Percentiles rank a stretch among this genome's conserved stretches.
These are phyloP conservation scores for Bergia puertoricense DNA, from an alignment of 92 coral and sea anemone genomes.

Conservation along the genomic window DNA sequence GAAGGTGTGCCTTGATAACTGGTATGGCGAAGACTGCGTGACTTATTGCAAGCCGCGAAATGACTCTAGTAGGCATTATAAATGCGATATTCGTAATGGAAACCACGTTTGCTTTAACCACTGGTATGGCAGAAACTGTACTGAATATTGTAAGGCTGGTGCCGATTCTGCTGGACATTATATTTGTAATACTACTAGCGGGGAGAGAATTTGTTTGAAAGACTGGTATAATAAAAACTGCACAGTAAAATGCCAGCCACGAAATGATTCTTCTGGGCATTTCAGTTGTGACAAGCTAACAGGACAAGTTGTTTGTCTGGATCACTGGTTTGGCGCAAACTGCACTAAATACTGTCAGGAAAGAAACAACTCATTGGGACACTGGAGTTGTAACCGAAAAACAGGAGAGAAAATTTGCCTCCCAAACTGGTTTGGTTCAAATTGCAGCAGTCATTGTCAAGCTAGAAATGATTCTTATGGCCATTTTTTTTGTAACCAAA, in stretches of 20 bases:
- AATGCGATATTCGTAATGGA: slow-evolving; percentile 51
- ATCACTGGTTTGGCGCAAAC: slow-evolving; percentile 57
- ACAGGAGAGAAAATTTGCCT: slow-evolving; percentile 51
- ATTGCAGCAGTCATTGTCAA: slow-evolving; percentile 44
- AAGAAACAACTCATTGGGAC: slow-evolving; percentile 37
- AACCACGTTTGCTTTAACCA: slow-evolving; percentile 32
- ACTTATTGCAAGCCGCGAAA: slow-evolving; percentile 59
- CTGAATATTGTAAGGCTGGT: slow-evolving; percentile 32
- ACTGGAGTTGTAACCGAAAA: slow-evolving; percentile 39
- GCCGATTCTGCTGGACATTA: slow-evolving; percentile 42
- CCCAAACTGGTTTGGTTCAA: slow-evolving; percentile 49
- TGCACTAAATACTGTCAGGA: slow-evolving; percentile 47
- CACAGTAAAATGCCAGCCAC: slow-evolving; percentile 45
- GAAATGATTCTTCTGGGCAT: slow-evolving; percentile 47
- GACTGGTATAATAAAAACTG: slow-evolving; percentile 50
- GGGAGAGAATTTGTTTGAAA: slow-evolving; percentile 45
- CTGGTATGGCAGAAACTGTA: slow-evolving; percentile 48
- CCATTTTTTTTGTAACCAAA: slow-evolving; percentile 27
- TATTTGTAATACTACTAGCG: slow-evolving; percentile 38
- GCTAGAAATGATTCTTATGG: slow-evolving; percentile 26
- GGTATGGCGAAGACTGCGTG: slow-evolving; percentile 71
- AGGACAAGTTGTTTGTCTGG: slow-evolving; percentile 47
- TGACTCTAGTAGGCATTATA: slow-evolving; percentile 55
- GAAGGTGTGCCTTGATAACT: slow-evolving; percentile 65
- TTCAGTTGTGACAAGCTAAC: slow-evolving; percentile 43